Base-by-base conservation (phyloP, 2,888 invertebrate species). In the Trissoscelio sp. region DNA sequence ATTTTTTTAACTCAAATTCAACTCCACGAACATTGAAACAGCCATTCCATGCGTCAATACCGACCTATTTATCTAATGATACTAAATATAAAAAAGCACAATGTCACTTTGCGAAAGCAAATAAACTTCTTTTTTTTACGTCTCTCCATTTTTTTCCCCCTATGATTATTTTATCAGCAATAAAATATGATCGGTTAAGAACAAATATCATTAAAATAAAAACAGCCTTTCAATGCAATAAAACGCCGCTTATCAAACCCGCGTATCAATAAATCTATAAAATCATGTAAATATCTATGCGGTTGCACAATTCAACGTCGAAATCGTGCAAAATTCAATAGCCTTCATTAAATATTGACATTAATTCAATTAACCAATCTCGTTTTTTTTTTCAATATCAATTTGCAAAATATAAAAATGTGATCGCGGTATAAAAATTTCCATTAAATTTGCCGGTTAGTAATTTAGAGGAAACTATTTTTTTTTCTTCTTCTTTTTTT, bases 41-140 rank as follows among this genome's bases (percentile, higher is more conserved):
- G n/a, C n/a, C n/a, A n/a, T n/a, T n/a, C n/a, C 18, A 24, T 31
- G 39, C 62, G 57, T 66, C 57, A 66, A 69, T 55, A 55, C 3
- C 67, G 67, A 67, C 60, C 77, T 62, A 69, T 77, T 69, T 77
- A 62, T 69, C 67, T 77, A 77, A 77, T 14, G 77, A 77, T 69
- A 53, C 67, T 44, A 69, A 69, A 60, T 69, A 69, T 77, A 64
- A 78, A 69, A 64, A 60, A 24, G 57, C 31, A 62, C 70, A 64
- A 78, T 78, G 78, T 78, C 78, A 78, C 57, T 78, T 70, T 48
- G 64, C 55, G 37, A 67, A 51, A 34, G 69, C 69, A 77, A 77
- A 77, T 46, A 77, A 48, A 22, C 37, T 55, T 46, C 46, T 34
- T 62, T 78, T n/a, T n/a, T 75, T 22, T 57, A 31, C 34, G 37